A percentile compares a stretch with the other conserved stretches of the same genome.
Conservation (phyloP, 2,797 vertebrate species). For the Echiichthys vipera region DNA sequence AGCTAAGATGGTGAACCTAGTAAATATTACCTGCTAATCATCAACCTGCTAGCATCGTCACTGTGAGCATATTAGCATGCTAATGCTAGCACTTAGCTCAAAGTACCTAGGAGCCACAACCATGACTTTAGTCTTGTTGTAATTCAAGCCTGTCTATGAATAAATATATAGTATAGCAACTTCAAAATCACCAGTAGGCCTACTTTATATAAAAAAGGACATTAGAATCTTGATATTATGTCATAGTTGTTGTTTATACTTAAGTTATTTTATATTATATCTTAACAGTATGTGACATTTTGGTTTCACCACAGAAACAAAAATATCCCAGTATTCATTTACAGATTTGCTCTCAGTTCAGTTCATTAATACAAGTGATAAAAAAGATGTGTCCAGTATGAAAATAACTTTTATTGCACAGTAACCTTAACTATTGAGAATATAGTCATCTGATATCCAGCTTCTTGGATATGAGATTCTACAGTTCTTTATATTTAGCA, state of each 20-base stretch:
- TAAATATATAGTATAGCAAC: slow-evolving; percentile 1
- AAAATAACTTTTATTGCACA: background rate
- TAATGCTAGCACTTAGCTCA: background rate
- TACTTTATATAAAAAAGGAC: background rate
- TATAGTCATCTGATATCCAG: background rate
- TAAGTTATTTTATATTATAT: background rate
- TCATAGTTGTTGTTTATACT: background rate
- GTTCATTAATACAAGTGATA: slow-evolving; percentile 8
- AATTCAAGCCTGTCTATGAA: background rate
- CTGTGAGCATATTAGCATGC: background rate
- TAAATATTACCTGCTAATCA: background rate
- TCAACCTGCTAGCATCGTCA: background rate
- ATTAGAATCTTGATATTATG: background rate
- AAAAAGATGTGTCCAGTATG: background rate
- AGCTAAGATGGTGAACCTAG: too few species aligned
- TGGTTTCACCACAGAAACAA: slow-evolving; percentile 55
- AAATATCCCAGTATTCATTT: slow-evolving; percentile 20
- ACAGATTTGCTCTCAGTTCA: background rate
- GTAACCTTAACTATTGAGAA: background rate
- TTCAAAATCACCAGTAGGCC: slow-evolving; percentile 18
- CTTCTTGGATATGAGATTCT: background rate
- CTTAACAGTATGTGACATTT: background rate
- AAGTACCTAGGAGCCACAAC: background rate
- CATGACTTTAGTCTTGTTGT: background rate
- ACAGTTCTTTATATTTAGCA: background rate